Evolutionary conservation across 2,888 invertebrate species (phyloP).

Genomic region (Octonoba sinensis): DNA sequence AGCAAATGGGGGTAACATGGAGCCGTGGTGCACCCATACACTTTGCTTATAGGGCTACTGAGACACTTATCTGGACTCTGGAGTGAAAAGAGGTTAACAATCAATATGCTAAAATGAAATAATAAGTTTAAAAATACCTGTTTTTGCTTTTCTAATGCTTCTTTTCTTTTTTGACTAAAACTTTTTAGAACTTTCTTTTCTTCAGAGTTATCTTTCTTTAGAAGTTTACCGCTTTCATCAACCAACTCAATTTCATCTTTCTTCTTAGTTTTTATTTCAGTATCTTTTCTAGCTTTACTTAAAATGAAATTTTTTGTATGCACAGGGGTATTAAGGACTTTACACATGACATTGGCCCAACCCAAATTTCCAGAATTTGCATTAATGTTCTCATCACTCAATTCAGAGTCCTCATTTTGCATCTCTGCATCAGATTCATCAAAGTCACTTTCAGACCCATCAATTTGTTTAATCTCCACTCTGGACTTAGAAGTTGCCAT

Average conservation of each 20-base stretch:
- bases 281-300: slow-evolving; percentile 82
- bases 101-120: background rate
- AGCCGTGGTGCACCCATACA: too few relatives aligned
- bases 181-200: slow-evolving; percentile 50
- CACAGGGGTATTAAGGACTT: slow-evolving; percentile 82
- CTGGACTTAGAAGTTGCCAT: background rate
- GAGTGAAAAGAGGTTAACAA: too few relatives aligned
- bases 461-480: background rate
- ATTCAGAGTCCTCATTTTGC: background rate
- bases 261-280: slow-evolving; percentile 69
- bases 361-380: slow-evolving; percentile 72
- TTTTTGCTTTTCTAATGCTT: slow-evolving; percentile 41
- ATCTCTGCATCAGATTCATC: background rate
- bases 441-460: background rate
- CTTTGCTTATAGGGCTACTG: too few relatives aligned
- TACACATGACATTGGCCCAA: slow-evolving; percentile 87
- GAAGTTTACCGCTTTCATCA: slow-evolving; percentile 54
- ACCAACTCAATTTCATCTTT: slow-evolving; percentile 80
- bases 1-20: too few relatives aligned
- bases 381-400: background rate
- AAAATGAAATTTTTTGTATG: slow-evolving; percentile 83
- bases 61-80: too few relatives aligned
- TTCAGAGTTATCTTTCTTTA: slow-evolving; percentile 66
- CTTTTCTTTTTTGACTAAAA: slow-evolving; percentile 59
- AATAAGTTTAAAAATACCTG: slow-evolving; percentile 17